phyloP scores from a whole-genome alignment of 2,797 vertebrate genomes.

The Vespertilio murinus region DNA sequence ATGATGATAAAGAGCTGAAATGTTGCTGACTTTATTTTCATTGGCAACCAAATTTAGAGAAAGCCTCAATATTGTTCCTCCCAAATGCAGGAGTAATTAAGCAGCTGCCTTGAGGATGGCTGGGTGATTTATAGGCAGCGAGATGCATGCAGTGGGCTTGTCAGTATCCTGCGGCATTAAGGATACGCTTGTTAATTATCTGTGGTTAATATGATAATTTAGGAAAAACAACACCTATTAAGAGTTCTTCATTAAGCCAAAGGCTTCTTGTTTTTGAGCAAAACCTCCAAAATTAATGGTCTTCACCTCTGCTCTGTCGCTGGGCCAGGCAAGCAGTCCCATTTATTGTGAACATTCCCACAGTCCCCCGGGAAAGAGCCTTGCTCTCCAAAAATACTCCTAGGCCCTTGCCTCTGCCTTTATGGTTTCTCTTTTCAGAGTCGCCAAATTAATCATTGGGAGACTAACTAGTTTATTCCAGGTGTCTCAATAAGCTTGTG shows the following conservation, averaged over 20 bases:
- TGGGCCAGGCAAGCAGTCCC: not conserved
- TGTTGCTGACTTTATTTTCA: constrained; percentile 60
- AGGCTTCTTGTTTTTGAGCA: constrained; percentile 78
- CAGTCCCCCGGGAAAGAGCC: not conserved
- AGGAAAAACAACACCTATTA: constrained; percentile 85
- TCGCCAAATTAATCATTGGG: constrained; percentile 26
- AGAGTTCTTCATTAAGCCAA: constrained; percentile 84
- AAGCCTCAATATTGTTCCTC: constrained; percentile 35
- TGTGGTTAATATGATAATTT: constrained; percentile 87
- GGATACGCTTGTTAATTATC: constrained; percentile 86
- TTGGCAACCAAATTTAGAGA: constrained; percentile 62
- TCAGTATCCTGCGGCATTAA: constrained; percentile 81
- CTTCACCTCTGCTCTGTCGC: constrained; percentile 79
- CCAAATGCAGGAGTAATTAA: constrained; percentile 70
- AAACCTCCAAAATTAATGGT: constrained; percentile 79
- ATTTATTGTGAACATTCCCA: not conserved
- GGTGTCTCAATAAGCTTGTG: constrained; percentile 26
- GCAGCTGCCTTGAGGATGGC: constrained; percentile 69
- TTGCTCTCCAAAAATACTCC: not conserved
- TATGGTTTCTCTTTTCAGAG: not conserved
- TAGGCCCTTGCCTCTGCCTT: not conserved
- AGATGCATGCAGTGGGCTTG: constrained; percentile 73
- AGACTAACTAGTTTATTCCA: constrained; percentile 30
- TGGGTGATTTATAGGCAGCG: constrained; percentile 82
- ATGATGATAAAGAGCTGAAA: constrained; percentile 37